Evolutionary conservation across 2,797 vertebrate species (phyloP), one percentile per base, ranked within the genome.

Genomic region (Lagocephalus sceleratus): DNA sequence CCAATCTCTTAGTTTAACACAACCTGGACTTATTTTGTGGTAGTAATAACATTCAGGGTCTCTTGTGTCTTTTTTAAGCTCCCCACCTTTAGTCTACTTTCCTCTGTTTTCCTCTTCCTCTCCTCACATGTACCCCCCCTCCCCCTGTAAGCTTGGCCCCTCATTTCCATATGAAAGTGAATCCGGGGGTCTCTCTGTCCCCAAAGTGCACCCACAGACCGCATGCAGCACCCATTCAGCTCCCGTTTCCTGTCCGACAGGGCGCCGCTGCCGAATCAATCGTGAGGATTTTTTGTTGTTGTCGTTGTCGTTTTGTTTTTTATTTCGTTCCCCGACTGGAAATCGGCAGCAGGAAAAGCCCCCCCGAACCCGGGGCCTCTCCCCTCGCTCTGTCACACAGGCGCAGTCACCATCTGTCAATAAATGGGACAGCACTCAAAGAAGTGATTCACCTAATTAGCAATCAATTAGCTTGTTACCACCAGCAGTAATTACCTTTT

Each of bases 381-480:
- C 29, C 2, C 17, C 29, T 35, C 53, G n/a, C 35, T 5, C 22
- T 23, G 21, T 16, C 42, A 53, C 64, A 50, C 43, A 42, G 60
- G 26, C 60, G 20, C 55, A 26, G 63, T 75, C 78, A 66, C 85
- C 93, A 95, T 97, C 94, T 93, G 92, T 95, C 95, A 95, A 91
- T 83, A 85, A 89, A 84, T 82, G 90, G 94, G 93, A 92, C 93
- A 92, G 92, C 82, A 80, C 93, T 93, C 91, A 91, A 91, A 91
- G 91, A 93, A 94, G 92, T 94, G 92, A 94, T 97, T 95, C 94
- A 96, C 94, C 95, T 96, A 96, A 98, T 99, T 99, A 98, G 94
- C 94, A 97, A 97, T 98, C 96, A 98, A 99, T 99, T 98, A 99
- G 95, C 95, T 95, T 95, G 95, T 98, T 98, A 98, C 94, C 93